Conservation (phyloP, 2,888 invertebrate species). For the Himalopsyche kuldschensis region DNA sequence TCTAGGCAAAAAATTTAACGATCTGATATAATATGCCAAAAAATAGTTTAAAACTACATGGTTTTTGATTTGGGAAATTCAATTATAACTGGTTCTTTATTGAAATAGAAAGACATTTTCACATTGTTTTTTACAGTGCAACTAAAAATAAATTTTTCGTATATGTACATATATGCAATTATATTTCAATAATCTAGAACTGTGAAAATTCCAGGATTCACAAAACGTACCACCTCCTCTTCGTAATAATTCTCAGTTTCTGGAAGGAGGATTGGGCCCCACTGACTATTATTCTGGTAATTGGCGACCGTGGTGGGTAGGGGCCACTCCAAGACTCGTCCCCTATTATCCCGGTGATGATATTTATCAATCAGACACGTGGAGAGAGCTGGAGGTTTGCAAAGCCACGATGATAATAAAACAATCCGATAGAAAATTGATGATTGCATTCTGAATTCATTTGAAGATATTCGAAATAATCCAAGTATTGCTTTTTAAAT, state of each 20-base stretch:
- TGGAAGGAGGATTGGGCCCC: slow-evolving; percentile 59
- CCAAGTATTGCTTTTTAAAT: background rate
- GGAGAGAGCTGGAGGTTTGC: slow-evolving; percentile 55
- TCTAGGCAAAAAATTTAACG: too few species aligned
- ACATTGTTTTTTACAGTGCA: too few species aligned
- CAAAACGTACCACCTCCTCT: slow-evolving; percentile 56
- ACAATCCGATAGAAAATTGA: background rate
- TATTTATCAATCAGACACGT: slow-evolving; percentile 57
- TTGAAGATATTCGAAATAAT: background rate
- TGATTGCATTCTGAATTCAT: background rate
- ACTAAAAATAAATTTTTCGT: too few species aligned
- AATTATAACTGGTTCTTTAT: too few species aligned
- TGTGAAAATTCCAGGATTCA: slow-evolving; percentile 48
- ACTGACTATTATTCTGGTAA: slow-evolving; percentile 58
- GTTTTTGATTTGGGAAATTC: too few species aligned
- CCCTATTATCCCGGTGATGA: slow-evolving; percentile 61
- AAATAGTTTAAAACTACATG: too few species aligned
- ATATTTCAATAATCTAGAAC: too few species aligned
- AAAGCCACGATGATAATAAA: background rate
- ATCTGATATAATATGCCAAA: too few species aligned
- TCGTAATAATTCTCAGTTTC: slow-evolving; percentile 61
- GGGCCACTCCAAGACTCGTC: slow-evolving; percentile 61
- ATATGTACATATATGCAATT: too few species aligned
- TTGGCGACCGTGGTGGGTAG: slow-evolving; percentile 62
- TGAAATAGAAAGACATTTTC: too few species aligned